Base-by-base conservation (phyloP, 2,888 invertebrate species). In the Drosophila melanosoma region DNA sequence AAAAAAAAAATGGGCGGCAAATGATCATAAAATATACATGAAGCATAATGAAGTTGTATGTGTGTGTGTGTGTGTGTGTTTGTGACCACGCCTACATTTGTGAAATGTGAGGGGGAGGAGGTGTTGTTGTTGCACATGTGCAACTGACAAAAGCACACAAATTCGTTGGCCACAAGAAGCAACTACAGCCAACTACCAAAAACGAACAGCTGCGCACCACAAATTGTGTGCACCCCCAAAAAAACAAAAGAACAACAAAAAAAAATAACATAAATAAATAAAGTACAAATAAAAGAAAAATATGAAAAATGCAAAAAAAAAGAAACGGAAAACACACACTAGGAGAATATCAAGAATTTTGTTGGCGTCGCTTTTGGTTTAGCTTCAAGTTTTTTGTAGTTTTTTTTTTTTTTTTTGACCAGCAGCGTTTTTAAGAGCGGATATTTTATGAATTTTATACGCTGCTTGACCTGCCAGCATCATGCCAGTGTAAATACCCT, bases 401-500 rank as follows among this genome's bases (percentile, higher is more conserved):
- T 67, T 69, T 59, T 17, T 49, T 15, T 26, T 45, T 48, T 26
- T 23, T 2, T 48, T 54, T 23, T 36, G 75, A 73, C 83, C 79
- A 67, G 74, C 72, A 74, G 74, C 78, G 77, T 69, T 84, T 77
- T 74, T 74, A 83, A 89, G 89, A 87, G 84, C 87, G 87, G 89
- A 89, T 89, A 87, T 87, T 87, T 87, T 87, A 83, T 87, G 87
- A 89, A 87, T 89, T 87, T 87, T 84, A 89, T 87, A 79, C 83
- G 81, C 83, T 78, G 75, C 87, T 87, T 76, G 87, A 88, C 82
- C 89, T 81, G 76, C 73, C 81, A 76, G 68, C 74, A 60, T 40
- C 73, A 63, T 59, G 64, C 65, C 40, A 26, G 42, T 57, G 52
- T 32, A 57, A 40, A 40, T 57, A 57, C 57, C 57, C 5, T 56